phyloP scores from a whole-genome alignment of 1,140 invertebrate genomes.

The Teleogryllus occipitalis region DNA sequence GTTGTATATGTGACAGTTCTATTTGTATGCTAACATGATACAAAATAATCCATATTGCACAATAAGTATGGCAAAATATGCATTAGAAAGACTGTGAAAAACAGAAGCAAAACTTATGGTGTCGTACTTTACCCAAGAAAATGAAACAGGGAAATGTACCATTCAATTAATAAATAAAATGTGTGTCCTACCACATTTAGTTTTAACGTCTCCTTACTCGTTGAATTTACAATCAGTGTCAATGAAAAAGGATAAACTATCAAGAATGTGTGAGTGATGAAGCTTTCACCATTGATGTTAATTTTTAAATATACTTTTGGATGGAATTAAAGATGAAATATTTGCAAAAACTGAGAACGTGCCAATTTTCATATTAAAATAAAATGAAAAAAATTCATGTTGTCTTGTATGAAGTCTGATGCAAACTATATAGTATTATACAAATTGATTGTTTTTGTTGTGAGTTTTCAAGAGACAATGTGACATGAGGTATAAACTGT shows the following conservation, averaged over 20 bases:
- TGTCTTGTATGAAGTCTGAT: constrained; percentile 4
- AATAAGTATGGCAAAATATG: background rate
- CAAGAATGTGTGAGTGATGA: background rate
- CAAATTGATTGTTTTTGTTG: constrained; percentile 2
- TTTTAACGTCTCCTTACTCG: constrained; percentile 4
- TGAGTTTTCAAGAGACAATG: background rate
- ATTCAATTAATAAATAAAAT: constrained; percentile 6
- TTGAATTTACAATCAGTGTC: constrained; percentile 5
- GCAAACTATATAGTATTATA: constrained; percentile 6
- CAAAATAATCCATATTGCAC: background rate
- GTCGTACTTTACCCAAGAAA: background rate
- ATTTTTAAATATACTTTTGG: constrained; percentile 6
- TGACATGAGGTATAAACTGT: constrained; percentile 4
- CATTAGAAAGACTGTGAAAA: background rate
- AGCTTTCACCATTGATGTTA: constrained; percentile 4
- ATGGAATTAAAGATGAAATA: background rate
- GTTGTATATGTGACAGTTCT: constrained; percentile 1
- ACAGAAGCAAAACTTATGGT: background rate
- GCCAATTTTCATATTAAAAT: constrained; percentile 6
- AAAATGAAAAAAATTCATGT: constrained; percentile 2
- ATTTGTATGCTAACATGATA: constrained; percentile 5
- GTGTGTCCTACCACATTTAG: constrained; percentile 3
- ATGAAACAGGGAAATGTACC: background rate
- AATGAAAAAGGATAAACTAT: constrained; percentile 3
- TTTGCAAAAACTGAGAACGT: constrained; percentile 4